These are phyloP conservation scores for Nycticryphes semicollaris DNA, from an alignment of 2,113 vertebrate species.

Conservation along the genomic window DNA sequence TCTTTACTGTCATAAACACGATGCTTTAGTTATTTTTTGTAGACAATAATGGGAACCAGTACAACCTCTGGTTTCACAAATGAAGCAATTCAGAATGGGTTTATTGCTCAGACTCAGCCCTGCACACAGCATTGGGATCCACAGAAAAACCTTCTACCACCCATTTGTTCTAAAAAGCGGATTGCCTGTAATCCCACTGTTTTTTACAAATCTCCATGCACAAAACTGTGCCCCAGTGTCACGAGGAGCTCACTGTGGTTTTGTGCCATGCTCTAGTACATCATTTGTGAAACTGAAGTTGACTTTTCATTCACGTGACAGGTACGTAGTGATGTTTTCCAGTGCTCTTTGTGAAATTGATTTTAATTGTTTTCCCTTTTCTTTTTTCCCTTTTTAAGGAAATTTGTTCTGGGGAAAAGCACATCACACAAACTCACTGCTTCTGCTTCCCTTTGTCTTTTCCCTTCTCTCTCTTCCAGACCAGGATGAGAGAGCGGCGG, in stretches of 20 bases:
- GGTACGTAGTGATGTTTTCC: conserved; percentile 50
- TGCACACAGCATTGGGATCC: background rate
- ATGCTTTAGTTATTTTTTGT: background rate
- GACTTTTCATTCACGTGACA: conserved; percentile 47
- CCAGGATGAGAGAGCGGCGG: conserved; percentile 82
- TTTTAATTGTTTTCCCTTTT: conserved; percentile 22
- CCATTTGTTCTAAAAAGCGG: conserved; percentile 7
- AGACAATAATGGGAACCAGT: conserved; percentile 15
- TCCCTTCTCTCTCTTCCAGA: conserved; percentile 73
- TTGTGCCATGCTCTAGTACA: conserved; percentile 11
- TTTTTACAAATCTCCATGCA: conserved; percentile 47
- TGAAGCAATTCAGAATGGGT: conserved; percentile 30
- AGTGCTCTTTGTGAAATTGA: conserved; percentile 47
- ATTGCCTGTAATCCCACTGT: background rate
- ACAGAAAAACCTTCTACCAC: background rate
- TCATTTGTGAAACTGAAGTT: conserved; percentile 72
- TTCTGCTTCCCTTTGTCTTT: conserved; percentile 49
- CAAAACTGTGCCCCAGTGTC: conserved; percentile 14
- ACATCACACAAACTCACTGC: conserved; percentile 55
- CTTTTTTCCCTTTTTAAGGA: conserved; percentile 48
- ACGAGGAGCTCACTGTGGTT: conserved; percentile 34
- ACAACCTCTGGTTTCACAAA: conserved; percentile 68
- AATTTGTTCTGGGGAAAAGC: conserved; percentile 45
- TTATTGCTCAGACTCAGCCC: background rate
- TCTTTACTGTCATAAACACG: background rate